phyloP scores from a whole-genome alignment of 2,797 vertebrate genomes.

The Scleropages formosus region DNA sequence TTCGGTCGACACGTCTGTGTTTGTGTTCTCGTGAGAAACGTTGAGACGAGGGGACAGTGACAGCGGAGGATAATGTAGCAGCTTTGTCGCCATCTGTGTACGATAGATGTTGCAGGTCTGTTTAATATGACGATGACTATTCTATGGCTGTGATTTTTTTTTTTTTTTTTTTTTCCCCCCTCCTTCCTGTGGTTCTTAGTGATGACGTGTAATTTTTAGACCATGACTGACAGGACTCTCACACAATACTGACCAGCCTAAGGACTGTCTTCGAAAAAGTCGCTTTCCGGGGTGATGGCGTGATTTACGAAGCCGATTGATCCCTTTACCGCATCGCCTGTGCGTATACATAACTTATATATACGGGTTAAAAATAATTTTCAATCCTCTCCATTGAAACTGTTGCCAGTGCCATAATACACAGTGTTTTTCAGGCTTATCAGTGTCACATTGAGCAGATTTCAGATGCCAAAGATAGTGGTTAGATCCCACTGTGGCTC shows the following conservation, averaged over 20 bases:
- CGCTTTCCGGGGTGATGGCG: not conserved
- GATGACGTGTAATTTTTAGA: conserved; percentile 59
- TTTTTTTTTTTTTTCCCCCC: too few relatives aligned
- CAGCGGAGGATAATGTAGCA: conserved; percentile 67
- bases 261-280: not conserved
- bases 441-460: not conserved
- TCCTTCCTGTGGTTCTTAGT: conserved; percentile 62
- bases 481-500: not conserved
- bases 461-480: conserved; percentile 18
- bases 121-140: conserved; percentile 51
- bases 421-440: not conserved
- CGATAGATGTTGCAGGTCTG: conserved; percentile 45
- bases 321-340: not conserved
- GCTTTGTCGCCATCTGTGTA: conserved; percentile 51
- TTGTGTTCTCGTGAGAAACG: conserved; percentile 43
- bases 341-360: not conserved
- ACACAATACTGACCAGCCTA: conserved; percentile 27
- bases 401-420: not conserved
- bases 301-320: not conserved
- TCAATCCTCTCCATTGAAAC: not conserved
- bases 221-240: conserved; percentile 60
- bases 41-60: conserved; percentile 37
- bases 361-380: not conserved
- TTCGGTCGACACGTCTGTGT: conserved; percentile 33
- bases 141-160: conserved; percentile 55